These are phyloP conservation scores for Linnaemya tessellans DNA, from an alignment of 2,888 invertebrate species.

Conservation along the genomic window DNA sequence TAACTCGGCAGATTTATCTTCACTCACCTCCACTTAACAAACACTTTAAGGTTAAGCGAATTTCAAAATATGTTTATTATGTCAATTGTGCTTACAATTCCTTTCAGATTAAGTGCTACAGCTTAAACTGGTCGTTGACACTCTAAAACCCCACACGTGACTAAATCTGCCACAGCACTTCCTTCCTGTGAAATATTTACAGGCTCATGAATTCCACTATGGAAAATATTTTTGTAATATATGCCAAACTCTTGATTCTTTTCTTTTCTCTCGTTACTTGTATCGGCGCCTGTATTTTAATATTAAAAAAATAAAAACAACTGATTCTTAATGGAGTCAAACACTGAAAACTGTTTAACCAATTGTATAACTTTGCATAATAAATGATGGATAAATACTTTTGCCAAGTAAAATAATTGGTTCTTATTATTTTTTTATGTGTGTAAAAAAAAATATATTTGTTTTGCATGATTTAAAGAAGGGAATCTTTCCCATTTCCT, in stretches of 20 bases:
- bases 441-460: background rate
- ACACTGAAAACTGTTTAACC: background rate
- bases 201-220: background rate
- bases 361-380: constrained; percentile 17
- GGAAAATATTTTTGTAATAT: background rate
- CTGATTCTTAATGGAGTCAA: background rate
- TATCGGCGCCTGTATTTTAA: background rate
- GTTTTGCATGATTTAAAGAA: constrained; percentile 1
- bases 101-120: no score
- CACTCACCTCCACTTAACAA: no score
- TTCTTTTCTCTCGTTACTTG: background rate
- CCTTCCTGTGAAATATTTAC: background rate
- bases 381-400: constrained; percentile 5
- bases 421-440: no score
- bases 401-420: background rate
- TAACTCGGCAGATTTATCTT: no score
- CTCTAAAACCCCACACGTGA: no score
- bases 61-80: no score
- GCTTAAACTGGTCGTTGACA: no score
- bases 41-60: no score
- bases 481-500: background rate
- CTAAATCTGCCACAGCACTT: no score
- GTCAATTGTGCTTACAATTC: no score
- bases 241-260: background rate
- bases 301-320: background rate